Percentiles rank a stretch among this genome's conserved stretches.
These are phyloP conservation scores for Tragelaphus scriptus DNA, from an alignment of 2,113 vertebrate species.

Conservation along the genomic window DNA sequence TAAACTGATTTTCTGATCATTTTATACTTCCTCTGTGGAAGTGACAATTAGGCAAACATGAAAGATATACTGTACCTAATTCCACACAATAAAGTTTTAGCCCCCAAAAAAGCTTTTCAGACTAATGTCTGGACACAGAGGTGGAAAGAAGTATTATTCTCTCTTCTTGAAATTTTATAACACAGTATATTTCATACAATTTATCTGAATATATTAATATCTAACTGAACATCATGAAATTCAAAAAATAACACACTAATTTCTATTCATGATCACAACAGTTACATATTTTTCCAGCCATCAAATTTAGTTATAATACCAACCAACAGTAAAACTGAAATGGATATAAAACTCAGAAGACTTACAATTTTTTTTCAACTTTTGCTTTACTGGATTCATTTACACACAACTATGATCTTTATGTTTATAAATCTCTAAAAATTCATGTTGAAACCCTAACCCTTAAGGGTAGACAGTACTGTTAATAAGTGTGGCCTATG, in stretches of 20 bases:
- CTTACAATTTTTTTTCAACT: neutral
- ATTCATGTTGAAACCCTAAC: neutral
- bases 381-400: neutral
- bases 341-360: neutral
- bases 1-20: neutral
- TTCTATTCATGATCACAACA: neutral
- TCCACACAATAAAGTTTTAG: neutral
- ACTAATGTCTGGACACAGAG: neutral
- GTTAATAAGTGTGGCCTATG: neutral
- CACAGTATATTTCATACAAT: neutral
- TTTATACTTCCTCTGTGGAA: neutral
- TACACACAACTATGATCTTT: neutral
- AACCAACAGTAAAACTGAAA: slow-evolving; percentile 14
- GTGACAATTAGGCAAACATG: neutral
- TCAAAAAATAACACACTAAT: neutral
- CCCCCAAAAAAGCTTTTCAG: neutral
- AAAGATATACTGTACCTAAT: neutral
- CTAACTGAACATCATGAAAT: neutral
- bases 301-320: neutral
- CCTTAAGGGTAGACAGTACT: neutral
- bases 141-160: neutral
- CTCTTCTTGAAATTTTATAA: neutral
- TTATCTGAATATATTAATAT: neutral
- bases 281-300: neutral
- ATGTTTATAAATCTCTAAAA: neutral